A percentile compares a stretch with the other conserved stretches of the same genome.
These are phyloP conservation scores for Monopterus albus DNA, from an alignment of 2,113 vertebrate genomes.

Conservation along the genomic window DNA sequence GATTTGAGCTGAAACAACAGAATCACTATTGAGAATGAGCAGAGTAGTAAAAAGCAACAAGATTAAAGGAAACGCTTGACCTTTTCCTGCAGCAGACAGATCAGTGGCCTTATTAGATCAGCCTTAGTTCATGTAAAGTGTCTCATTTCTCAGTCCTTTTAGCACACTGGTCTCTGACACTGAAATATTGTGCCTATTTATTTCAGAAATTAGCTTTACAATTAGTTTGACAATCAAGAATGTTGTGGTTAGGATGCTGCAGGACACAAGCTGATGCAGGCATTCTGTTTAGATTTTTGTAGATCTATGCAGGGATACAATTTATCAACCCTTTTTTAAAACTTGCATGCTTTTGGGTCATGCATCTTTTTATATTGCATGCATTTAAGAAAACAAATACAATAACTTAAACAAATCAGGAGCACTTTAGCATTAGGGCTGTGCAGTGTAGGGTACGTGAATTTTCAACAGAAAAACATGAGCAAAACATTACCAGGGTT, in stretches of 20 bases:
- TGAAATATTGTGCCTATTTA: not conserved
- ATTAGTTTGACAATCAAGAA: not conserved
- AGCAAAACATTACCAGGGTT: too few relatives aligned
- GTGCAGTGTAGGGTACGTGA: too few relatives aligned
- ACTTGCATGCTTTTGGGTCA: too few relatives aligned
- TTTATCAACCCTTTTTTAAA: too few relatives aligned
- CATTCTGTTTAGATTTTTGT: too few relatives aligned
- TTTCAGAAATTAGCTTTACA: constrained; percentile 11
- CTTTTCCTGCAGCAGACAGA: constrained; percentile 23
- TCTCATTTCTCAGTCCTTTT: not conserved
- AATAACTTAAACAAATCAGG: too few relatives aligned
- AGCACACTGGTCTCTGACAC: not conserved
- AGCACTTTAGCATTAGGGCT: too few relatives aligned
- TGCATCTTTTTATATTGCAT: too few relatives aligned
- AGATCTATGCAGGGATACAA: too few relatives aligned
- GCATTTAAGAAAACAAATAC: too few relatives aligned
- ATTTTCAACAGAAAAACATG: too few relatives aligned
- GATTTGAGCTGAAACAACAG: not conserved
- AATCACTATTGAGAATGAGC: not conserved
- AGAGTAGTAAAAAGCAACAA: not conserved
- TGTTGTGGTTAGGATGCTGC: not conserved
- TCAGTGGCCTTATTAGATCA: constrained; percentile 7
- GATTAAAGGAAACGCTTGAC: constrained; percentile 14
- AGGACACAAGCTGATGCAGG: too few relatives aligned
- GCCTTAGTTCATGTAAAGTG: not conserved